Percentiles rank a stretch among this genome's conserved stretches.
phyloP scores from a whole-genome alignment of 53 echinoderm and acorn worm species.

The Pentamera pediparva region DNA sequence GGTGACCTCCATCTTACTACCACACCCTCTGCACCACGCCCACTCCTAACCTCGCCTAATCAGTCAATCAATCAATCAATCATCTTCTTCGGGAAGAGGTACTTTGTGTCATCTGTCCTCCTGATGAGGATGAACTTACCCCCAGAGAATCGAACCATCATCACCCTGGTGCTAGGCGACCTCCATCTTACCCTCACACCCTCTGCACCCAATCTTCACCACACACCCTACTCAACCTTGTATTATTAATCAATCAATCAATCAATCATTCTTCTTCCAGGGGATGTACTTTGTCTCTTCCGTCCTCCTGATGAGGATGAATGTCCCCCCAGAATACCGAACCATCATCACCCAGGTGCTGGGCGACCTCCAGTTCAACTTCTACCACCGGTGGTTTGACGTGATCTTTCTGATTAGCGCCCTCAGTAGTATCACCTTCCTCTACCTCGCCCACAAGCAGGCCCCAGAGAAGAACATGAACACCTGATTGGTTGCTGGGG shows the following conservation, averaged over 20 bases:
- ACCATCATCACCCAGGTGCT: constrained; percentile 95
- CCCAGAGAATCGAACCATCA: constrained; percentile 32
- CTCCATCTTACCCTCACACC: too few species aligned
- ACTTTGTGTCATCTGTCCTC: neutral
- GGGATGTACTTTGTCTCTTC: constrained; percentile 99
- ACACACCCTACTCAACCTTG: too few species aligned
- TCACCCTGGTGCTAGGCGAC: too few species aligned
- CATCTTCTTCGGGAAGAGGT: neutral
- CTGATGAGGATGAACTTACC: neutral
- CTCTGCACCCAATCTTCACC: too few species aligned
- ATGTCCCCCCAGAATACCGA: constrained; percentile 87
- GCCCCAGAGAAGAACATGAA: constrained; percentile 73
- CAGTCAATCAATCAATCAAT: too few species aligned
- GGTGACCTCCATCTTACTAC: too few species aligned
- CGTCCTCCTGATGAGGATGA: constrained; percentile 97
- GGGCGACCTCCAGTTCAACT: constrained; percentile 96
- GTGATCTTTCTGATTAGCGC: constrained; percentile 97
- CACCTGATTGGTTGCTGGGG: too few species aligned
- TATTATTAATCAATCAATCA: neutral
- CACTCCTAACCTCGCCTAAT: too few species aligned
- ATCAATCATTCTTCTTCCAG: constrained; percentile 18
- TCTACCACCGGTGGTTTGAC: constrained; percentile 99
- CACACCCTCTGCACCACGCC: too few species aligned
- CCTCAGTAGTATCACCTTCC: constrained; percentile 88
- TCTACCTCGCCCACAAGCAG: constrained; percentile 96